Conservation (phyloP, 1,140 invertebrate genomes). For the Bombyx mandarina region DNA sequence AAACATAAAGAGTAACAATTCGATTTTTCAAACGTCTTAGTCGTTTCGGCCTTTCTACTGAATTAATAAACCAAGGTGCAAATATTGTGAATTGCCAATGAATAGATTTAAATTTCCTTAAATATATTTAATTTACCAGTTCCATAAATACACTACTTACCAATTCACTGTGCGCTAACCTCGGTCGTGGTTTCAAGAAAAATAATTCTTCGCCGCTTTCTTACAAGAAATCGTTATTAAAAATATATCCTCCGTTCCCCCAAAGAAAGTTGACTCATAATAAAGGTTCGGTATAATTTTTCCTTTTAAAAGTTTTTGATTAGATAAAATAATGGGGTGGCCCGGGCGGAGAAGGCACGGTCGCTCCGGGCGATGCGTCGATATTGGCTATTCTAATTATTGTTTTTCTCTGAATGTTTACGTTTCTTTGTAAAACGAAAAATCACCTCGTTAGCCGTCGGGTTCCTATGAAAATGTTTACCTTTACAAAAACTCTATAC, state of each 20-base stretch:
- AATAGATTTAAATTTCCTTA: too few species aligned
- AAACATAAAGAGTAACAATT: too few species aligned
- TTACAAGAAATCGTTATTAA: conserved; percentile 63
- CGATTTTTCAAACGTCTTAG: too few species aligned
- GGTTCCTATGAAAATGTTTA: too few species aligned
- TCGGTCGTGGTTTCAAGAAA: conserved; percentile 7
- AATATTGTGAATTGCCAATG: too few species aligned
- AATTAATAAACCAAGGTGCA: too few species aligned
- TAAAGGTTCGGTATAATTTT: conserved; percentile 71
- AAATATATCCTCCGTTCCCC: conserved; percentile 60
- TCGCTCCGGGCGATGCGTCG: conserved; percentile 49
- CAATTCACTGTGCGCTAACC: too few species aligned
- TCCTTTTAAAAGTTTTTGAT: conserved; percentile 73
- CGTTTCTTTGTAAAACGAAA: conserved; percentile 25
- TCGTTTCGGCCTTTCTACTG: too few species aligned
- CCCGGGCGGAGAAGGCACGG: conserved; percentile 25
- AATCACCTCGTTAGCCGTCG: neutral
- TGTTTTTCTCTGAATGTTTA: conserved; percentile 51
- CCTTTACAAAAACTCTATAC: neutral
- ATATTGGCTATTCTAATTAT: conserved; percentile 68
- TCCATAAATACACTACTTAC: too few species aligned
- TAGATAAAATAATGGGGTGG: conserved; percentile 72
- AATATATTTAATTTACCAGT: too few species aligned
- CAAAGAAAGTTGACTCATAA: conserved; percentile 71
- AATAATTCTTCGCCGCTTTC: conserved; percentile 39